phyloP scores from a whole-genome alignment of 2,888 invertebrate species.

The Cantharis nigra region DNA sequence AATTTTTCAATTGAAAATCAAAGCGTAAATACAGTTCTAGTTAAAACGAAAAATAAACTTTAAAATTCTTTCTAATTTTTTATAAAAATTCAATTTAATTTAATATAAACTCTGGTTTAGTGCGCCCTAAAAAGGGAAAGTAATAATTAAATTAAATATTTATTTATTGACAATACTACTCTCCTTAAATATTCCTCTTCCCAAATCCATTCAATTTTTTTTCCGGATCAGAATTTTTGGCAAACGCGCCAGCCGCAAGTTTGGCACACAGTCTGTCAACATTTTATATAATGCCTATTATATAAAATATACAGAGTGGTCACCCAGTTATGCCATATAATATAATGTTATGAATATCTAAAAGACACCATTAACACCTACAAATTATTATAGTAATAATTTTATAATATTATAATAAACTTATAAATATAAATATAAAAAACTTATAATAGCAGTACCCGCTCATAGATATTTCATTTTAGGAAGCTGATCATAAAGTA shows the following conservation, averaged over 20 bases:
- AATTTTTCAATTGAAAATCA: background rate
- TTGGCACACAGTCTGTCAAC: background rate
- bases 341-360: too few relatives aligned
- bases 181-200: too few relatives aligned
- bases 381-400: too few relatives aligned
- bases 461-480: too few relatives aligned
- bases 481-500: too few relatives aligned
- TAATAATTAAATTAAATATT: background rate
- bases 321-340: too few relatives aligned
- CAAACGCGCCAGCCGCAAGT: background rate
- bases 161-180: too few relatives aligned
- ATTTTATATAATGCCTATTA: background rate
- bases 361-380: too few relatives aligned
- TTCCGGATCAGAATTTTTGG: background rate
- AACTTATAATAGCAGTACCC: too few relatives aligned
- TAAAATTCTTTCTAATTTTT: background rate
- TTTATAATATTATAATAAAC: too few relatives aligned
- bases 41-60: background rate
- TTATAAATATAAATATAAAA: too few relatives aligned
- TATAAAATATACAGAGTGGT: background rate
- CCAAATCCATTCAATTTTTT: background rate
- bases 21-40: background rate
- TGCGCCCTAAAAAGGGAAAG: background rate
- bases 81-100: background rate
- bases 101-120: background rate